phyloP scores from a whole-genome alignment of 2,888 invertebrate genomes.

The Aelia acuminata region DNA sequence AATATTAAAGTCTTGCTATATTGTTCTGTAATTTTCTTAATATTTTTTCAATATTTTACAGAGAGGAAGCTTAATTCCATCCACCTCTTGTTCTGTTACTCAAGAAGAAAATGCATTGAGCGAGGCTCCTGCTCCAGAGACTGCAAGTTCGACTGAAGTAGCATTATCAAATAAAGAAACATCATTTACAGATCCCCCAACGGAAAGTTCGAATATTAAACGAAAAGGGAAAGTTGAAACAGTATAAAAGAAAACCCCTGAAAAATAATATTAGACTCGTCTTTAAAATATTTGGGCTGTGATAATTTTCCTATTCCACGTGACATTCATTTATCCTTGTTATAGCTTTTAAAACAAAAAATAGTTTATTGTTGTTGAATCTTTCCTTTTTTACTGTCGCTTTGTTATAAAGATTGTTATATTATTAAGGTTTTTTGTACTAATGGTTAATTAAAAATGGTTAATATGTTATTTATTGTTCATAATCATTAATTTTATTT shows the following conservation, averaged over 20 bases:
- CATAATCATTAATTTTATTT: neutral
- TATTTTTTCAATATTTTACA: neutral
- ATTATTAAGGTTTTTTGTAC: conserved; percentile 25
- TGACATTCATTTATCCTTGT: conserved; percentile 35
- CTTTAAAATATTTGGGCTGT: conserved; percentile 57
- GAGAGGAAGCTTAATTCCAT: conserved; percentile 40
- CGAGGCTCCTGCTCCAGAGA: neutral
- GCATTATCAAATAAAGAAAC: conserved; percentile 63
- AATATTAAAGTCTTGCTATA: neutral
- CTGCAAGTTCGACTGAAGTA: conserved; percentile 26
- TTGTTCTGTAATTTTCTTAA: neutral
- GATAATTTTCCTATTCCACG: conserved; percentile 36
- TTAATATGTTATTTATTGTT: conserved; percentile 28
- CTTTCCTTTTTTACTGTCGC: conserved; percentile 6
- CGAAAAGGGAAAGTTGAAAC: conserved; percentile 76
- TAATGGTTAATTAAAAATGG: neutral
- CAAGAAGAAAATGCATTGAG: neutral
- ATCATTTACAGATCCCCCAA: conserved; percentile 63
- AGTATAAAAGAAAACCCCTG: conserved; percentile 68
- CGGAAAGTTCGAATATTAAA: conserved; percentile 67
- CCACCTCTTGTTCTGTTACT: neutral
- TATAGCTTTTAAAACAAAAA: conserved; percentile 24
- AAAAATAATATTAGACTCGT: conserved; percentile 49
- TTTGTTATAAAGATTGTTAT: neutral
- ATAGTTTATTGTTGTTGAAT: conserved; percentile 26